Conservation (phyloP, 2,797 vertebrate genomes). For the Micrastur ruficollis region DNA sequence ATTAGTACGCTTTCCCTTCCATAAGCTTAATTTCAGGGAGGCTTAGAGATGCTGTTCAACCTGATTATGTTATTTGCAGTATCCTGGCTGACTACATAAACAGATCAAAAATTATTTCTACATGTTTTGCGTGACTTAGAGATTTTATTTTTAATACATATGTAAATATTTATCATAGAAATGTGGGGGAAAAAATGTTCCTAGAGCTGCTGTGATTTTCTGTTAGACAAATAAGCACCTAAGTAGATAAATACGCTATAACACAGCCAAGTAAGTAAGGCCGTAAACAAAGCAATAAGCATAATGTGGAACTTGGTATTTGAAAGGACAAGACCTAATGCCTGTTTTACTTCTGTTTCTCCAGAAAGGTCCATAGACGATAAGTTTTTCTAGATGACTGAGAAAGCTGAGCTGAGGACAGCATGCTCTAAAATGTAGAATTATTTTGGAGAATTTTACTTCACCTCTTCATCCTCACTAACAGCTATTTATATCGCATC, state of each 20-base stretch:
- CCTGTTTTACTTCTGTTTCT: not conserved
- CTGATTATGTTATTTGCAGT: not conserved
- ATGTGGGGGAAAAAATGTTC: fast-evolving
- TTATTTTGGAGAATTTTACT: not conserved
- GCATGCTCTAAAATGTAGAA: not conserved
- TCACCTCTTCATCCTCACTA: not conserved
- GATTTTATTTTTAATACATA: not conserved
- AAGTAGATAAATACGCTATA: not conserved
- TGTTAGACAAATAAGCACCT: not conserved
- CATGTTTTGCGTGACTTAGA: not conserved
- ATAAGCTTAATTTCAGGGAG: not conserved
- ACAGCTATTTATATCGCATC: not conserved
- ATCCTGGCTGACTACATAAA: not conserved
- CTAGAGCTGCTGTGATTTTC: not conserved
- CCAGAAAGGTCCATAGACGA: not conserved
- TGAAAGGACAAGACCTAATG: not conserved
- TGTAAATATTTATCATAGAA: not conserved
- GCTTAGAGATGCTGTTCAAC: not conserved
- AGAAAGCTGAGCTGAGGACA: not conserved
- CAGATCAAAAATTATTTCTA: not conserved
- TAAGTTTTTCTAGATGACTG: not conserved
- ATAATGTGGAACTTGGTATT: not conserved
- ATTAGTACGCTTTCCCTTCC: not conserved
- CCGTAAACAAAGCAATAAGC: not conserved
- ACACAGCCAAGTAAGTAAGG: not conserved